Conservation (phyloP, 1,140 invertebrate genomes). For the Orius insidiosus region DNA sequence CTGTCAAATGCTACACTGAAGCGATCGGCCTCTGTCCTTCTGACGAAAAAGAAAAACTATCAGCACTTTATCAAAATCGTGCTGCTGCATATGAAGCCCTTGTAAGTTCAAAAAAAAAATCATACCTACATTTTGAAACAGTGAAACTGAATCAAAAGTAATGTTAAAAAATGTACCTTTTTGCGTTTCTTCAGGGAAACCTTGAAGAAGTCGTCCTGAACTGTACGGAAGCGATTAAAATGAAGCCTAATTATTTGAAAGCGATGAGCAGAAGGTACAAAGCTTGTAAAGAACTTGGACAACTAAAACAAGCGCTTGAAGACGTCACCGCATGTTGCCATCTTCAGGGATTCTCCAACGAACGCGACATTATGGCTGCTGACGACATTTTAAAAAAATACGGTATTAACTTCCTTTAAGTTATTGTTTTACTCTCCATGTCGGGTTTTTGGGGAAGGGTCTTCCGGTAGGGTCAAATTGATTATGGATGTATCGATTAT, state of each 20-base stretch:
- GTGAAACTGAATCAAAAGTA: no score
- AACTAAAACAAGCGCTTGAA: conserved; percentile 65
- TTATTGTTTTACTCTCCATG: conserved; percentile 5
- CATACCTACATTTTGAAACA: no score
- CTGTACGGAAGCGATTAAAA: conserved; percentile 66
- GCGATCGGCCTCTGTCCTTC: conserved; percentile 71
- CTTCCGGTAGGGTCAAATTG: no score
- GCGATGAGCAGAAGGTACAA: conserved; percentile 68
- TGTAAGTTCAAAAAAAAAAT: conserved; percentile 28
- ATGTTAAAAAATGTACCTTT: no score
- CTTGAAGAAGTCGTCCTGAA: conserved; percentile 70
- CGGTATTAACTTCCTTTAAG: conserved; percentile 33
- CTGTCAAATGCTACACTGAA: conserved; percentile 70
- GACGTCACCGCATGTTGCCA: conserved; percentile 85
- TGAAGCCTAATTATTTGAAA: conserved; percentile 78
- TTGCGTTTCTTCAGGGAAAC: conserved; percentile 45
- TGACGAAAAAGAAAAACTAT: conserved; percentile 51
- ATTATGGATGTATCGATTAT: no score
- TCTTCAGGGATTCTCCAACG: conserved; percentile 72
- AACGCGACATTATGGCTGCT: conserved; percentile 55
- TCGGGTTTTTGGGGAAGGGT: no score
- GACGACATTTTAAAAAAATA: conserved; percentile 69
- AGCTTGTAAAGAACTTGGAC: conserved; percentile 58
- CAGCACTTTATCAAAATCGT: conserved; percentile 89
- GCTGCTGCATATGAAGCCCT: conserved; percentile 88